Percentiles rank a stretch among this genome's conserved stretches.
These are phyloP conservation scores for Vidua macroura DNA, from an alignment of 2,113 vertebrate genomes.

Conservation along the genomic window DNA sequence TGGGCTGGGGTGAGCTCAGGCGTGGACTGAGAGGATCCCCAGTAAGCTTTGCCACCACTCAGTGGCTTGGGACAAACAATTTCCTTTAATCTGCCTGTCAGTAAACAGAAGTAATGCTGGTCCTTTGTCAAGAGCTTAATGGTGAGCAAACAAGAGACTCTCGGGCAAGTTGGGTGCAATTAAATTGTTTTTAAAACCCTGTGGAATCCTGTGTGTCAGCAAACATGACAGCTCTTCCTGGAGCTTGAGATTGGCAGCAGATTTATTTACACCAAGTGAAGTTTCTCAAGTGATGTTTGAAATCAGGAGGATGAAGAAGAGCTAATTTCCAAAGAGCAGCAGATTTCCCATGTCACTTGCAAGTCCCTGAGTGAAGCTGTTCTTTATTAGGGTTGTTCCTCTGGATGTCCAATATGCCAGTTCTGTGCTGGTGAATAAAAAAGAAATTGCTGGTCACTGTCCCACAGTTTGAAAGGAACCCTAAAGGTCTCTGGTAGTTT, in stretches of 20 bases:
- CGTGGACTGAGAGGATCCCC: neutral
- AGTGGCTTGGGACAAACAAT: neutral
- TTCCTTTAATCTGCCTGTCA: neutral
- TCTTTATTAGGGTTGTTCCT: neutral
- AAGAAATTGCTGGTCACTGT: neutral
- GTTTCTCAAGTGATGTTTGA: neutral
- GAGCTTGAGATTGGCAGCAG: neutral
- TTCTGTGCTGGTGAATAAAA: neutral
- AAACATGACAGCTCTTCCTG: neutral
- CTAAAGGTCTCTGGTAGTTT: neutral
- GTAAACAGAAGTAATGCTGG: neutral
- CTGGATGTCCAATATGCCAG: neutral
- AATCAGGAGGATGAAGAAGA: neutral
- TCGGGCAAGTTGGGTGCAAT: neutral
- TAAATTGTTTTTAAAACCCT: neutral
- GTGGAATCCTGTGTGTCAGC: neutral
- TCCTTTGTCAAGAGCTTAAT: neutral
- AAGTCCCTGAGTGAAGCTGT: neutral
- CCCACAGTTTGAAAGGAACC: neutral
- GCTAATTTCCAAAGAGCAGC: neutral
- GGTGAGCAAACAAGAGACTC: conserved; percentile 4
- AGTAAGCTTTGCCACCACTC: neutral
- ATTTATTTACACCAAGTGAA: neutral
- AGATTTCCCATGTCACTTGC: accelerated
- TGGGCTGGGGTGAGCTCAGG: neutral